A percentile compares a stretch with the other conserved stretches of the same genome.
phyloP scores from a whole-genome alignment of 1,140 invertebrate genomes.

The Cheumatopsyche charites region DNA sequence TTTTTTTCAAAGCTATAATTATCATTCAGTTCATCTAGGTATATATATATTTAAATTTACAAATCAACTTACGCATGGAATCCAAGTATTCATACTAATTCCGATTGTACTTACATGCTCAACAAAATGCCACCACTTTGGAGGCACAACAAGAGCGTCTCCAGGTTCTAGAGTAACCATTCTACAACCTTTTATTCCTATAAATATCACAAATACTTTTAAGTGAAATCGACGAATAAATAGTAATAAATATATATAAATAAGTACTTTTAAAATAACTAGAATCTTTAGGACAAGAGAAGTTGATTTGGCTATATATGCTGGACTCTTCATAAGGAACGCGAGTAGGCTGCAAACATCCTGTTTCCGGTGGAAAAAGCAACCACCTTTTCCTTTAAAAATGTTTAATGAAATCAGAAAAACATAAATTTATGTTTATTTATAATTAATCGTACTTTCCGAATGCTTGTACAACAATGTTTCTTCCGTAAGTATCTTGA shows the following conservation, averaged over 20 bases:
- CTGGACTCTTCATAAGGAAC: slow-evolving; percentile 97
- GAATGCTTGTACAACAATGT: slow-evolving; percentile 87
- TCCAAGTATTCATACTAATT: slow-evolving; percentile 88
- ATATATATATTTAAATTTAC: slow-evolving; percentile 47
- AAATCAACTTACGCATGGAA: slow-evolving; percentile 67
- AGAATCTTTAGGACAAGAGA: slow-evolving; percentile 67
- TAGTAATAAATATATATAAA: background rate
- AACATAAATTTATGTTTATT: too few species aligned
- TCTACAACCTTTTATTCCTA: slow-evolving; percentile 57
- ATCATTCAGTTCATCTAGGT: background rate
- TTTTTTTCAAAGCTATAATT: too few species aligned
- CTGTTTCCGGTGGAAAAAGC: slow-evolving; percentile 83
- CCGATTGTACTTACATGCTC: slow-evolving; percentile 75
- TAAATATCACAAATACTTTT: slow-evolving; percentile 33
- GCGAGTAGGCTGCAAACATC: slow-evolving; percentile 77
- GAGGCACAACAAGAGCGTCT: slow-evolving; percentile 87
- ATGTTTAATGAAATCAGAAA: too few species aligned
- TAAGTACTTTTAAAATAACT: slow-evolving; percentile 54
- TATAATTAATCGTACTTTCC: slow-evolving; percentile 60
- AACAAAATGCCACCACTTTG: slow-evolving; percentile 97
- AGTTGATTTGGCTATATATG: slow-evolving; percentile 87
- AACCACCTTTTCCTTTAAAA: slow-evolving; percentile 87
- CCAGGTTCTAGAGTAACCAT: slow-evolving; percentile 76
- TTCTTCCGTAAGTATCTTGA: slow-evolving; percentile 92
- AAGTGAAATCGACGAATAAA: too few species aligned